These are phyloP conservation scores for Bemisia tabaci DNA, from an alignment of 1,140 invertebrate genomes.

Conservation along the genomic window DNA sequence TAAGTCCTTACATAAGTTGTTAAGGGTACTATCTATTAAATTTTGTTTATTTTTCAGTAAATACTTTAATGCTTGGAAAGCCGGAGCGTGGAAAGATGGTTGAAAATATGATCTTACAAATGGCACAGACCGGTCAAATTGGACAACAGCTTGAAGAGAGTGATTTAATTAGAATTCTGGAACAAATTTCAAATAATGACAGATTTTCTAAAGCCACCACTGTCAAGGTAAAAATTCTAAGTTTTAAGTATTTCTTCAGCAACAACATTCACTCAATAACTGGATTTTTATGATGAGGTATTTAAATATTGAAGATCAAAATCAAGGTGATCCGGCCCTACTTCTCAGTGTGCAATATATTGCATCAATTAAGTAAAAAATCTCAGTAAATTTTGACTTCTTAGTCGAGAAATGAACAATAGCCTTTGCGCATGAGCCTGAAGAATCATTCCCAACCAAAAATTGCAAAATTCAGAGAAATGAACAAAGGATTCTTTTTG, in stretches of 20 bases:
- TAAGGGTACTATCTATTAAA: neutral
- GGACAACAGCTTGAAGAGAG: constrained; percentile 65
- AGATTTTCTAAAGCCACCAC: constrained; percentile 53
- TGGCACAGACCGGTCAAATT: constrained; percentile 79
- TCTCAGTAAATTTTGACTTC: too few species aligned
- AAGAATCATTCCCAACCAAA: too few species aligned
- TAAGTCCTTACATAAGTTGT: too few species aligned
- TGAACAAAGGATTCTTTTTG: too few species aligned
- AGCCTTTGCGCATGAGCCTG: too few species aligned
- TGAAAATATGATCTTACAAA: constrained; percentile 81
- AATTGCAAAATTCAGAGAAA: too few species aligned
- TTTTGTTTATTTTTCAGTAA: constrained; percentile 49
- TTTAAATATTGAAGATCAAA: too few species aligned
- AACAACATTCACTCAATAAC: neutral
- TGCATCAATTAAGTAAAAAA: too few species aligned
- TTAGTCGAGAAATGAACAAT: too few species aligned
- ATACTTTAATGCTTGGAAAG: constrained; percentile 83
- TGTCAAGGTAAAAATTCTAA: constrained; percentile 70
- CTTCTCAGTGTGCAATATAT: too few species aligned
- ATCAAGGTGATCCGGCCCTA: too few species aligned
- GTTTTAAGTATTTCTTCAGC: neutral
- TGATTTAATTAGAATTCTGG: constrained; percentile 69
- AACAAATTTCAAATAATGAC: constrained; percentile 65
- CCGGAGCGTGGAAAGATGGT: constrained; percentile 90
- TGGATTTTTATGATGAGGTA: too few species aligned